Conservation (phyloP, 2,113 vertebrate species). For the Theristicus caerulescens region DNA sequence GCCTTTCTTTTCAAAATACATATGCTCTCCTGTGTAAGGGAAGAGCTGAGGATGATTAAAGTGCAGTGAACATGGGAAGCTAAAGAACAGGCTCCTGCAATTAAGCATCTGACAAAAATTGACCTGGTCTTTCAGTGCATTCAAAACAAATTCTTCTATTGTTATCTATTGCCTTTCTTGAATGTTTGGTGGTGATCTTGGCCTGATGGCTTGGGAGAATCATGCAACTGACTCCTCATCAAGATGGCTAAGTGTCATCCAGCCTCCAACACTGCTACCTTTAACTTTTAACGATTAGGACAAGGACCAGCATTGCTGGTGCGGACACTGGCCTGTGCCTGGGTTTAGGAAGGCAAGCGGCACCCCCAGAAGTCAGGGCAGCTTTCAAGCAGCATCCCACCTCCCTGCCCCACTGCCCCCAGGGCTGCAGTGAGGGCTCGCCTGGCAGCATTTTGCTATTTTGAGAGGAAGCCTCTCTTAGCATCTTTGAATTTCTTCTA, state of each 20-base stretch:
- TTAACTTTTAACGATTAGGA: background rate
- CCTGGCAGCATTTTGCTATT: background rate
- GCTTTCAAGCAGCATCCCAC: background rate
- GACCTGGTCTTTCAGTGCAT: background rate
- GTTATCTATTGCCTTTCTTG: background rate
- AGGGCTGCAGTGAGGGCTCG: background rate
- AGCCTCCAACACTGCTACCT: background rate
- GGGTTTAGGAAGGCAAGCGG: background rate
- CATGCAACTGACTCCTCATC: background rate
- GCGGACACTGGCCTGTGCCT: background rate
- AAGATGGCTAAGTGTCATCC: background rate
- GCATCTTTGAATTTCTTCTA: background rate
- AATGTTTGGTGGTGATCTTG: background rate
- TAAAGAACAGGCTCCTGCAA: background rate
- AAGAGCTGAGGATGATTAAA: background rate
- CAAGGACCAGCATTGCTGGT: background rate
- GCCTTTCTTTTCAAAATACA: background rate
- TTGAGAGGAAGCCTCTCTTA: background rate
- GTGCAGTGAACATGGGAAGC: background rate
- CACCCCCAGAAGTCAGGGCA: background rate
- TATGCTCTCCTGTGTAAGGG: background rate
- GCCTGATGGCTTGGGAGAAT: background rate
- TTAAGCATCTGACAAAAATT: background rate
- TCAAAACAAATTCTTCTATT: background rate
- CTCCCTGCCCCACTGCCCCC: background rate